These are phyloP conservation scores for Chromis chromis DNA, from an alignment of 2,797 vertebrate genomes.

Conservation along the genomic window DNA sequence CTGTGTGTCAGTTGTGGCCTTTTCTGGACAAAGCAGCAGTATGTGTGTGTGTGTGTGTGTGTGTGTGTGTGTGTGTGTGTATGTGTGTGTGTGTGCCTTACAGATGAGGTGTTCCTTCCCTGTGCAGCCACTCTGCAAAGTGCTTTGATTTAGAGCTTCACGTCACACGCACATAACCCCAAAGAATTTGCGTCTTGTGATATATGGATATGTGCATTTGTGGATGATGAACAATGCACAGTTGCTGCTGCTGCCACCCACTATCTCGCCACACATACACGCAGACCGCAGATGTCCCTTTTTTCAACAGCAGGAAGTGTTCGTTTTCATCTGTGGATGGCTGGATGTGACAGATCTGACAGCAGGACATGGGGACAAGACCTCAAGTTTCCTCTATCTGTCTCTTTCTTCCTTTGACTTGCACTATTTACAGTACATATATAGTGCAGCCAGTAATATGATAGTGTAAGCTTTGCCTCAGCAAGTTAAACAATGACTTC, in stretches of 20 bases:
- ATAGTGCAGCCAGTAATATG: neutral
- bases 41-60: neutral
- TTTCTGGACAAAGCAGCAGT: neutral
- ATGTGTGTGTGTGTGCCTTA: conserved; percentile 1
- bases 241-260: neutral
- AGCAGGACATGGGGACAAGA: conserved; percentile 59
- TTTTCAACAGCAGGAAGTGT: conserved; percentile 64
- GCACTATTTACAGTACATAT: conserved; percentile 9
- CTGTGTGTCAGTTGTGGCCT: conserved; percentile 21
- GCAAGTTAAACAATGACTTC: neutral
- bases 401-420: conserved; percentile 46
- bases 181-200: conserved; percentile 14
- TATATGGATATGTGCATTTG: conserved; percentile 16
- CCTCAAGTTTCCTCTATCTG: conserved; percentile 56
- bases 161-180: neutral
- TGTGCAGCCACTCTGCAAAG: conserved; percentile 7
- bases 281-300: conserved; percentile 47
- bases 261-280: conserved; percentile 19
- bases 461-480: conserved; percentile 1
- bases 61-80: neutral
- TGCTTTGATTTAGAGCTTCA: conserved; percentile 19
- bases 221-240: conserved; percentile 6
- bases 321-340: conserved; percentile 58
- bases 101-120: neutral
- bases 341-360: conserved; percentile 56